Evolutionary conservation across 2,888 invertebrate genomes (phyloP), one percentile per base, ranked within the genome.

Genomic region (Netelia inedita): DNA sequence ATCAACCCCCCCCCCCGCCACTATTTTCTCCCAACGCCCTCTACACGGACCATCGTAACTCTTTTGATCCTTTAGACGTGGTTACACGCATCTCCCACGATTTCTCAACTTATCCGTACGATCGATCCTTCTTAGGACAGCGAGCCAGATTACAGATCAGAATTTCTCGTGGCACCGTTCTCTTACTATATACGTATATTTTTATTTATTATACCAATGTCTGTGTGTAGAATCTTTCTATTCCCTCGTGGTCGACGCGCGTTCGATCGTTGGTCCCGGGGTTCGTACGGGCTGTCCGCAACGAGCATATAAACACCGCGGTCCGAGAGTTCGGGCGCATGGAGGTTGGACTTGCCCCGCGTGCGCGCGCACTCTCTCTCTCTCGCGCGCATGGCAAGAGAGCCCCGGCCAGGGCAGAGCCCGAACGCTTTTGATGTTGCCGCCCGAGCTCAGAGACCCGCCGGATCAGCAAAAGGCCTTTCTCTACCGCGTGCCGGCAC

Each of bases 361-460:
- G 87, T 53, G 63, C 43, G 66, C 19, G 43, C 43, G 21, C 3
- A 35, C 35, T 35, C 16, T 35, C 21, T 61, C 59, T 19, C 16
- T 28, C 16, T 16, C 65, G 41, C 65, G 65, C 41, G 41, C 65
- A 16, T 41, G 35, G 35, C 35, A 35, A 35, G 35, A 35, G 46
- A 78, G 46, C 46, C 14, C 14, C 68, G 43, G 76, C 16, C 68
- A 57, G 41, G 61, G 66, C 23, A 50, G 35, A 43, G 50, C 43
- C 35, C n/a, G 46, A 28, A 86, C 82, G 82, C 90, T 91, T 91
- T 91, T 91, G 91, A 91, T 91, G 91, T 91, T 86, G 90, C 91
- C 91, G 91, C 91, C 73, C 88, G 87, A 87, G 89, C 83, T 43
- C 46, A 59, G 55, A 43, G 76, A 19, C 57, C 28, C 43, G 43